Evolutionary conservation across 2,797 vertebrate genomes (phyloP).

Genomic region (Prionace glauca): DNA sequence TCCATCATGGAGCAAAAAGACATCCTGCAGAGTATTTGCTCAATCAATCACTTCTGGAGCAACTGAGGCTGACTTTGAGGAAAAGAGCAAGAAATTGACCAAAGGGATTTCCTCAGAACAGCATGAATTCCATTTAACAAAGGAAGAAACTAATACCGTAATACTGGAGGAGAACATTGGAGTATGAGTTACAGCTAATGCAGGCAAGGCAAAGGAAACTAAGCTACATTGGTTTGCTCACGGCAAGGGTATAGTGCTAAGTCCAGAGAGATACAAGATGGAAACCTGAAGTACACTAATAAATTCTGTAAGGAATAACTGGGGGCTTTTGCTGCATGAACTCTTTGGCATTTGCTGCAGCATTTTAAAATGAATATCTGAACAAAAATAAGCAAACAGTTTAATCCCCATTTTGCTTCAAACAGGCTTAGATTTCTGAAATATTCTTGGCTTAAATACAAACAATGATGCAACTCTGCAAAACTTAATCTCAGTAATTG

Average conservation of each 20-base stretch:
- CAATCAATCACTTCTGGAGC: constrained; percentile 8
- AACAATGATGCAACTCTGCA: no score
- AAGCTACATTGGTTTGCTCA: background rate
- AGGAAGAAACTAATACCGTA: background rate
- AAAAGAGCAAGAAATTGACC: background rate
- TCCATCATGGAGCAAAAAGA: background rate
- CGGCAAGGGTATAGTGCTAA: background rate
- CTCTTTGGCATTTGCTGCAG: background rate
- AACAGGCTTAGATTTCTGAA: background rate
- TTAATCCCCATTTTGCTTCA: background rate
- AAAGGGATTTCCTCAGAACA: constrained; percentile 20
- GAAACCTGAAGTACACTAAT: background rate
- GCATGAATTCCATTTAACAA: background rate
- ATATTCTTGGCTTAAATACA: background rate
- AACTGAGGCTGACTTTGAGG: background rate
- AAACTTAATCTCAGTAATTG: background rate
- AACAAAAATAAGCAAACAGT: background rate
- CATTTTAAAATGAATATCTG: background rate
- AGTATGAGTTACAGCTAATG: background rate
- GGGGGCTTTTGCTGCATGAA: background rate
- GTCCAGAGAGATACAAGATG: background rate
- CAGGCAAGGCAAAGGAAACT: background rate
- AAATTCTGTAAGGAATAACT: background rate
- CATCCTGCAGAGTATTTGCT: constrained; percentile 10
- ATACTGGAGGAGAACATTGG: background rate